Evolutionary conservation across 92 coral and sea anemone species (phyloP).

Genomic region (Pocillopora grandis): DNA sequence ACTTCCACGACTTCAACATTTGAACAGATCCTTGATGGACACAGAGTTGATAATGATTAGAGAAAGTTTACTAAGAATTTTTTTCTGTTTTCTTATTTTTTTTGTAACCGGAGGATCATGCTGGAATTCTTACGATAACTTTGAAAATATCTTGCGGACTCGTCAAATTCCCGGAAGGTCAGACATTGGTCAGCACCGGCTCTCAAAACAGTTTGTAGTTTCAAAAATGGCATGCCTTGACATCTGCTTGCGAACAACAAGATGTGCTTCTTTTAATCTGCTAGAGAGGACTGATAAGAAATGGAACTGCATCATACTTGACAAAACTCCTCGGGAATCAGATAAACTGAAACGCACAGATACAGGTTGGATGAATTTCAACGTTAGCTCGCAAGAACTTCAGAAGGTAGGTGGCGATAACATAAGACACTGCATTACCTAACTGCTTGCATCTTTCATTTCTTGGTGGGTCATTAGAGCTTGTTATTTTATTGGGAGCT

Average conservation of each 20-base stretch:
- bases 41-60: no score
- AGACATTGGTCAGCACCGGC: not conserved
- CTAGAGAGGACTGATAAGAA: no score
- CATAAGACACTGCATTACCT: no score
- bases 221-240: constrained; percentile 14
- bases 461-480: no score
- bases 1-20: no score
- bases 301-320: no score
- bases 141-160: not conserved
- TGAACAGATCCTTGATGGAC: no score
- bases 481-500: no score
- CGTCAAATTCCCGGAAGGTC: not conserved
- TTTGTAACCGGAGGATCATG: not conserved
- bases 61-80: not conserved
- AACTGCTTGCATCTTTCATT: no score
- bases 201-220: not conserved
- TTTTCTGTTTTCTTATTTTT: not conserved
- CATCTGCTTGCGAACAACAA: not conserved
- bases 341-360: not conserved
- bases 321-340: no score
- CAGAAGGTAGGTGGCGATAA: not conserved
- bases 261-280: not conserved
- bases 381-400: not conserved
- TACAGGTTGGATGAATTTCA: not conserved
- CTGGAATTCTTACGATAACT: not conserved